Evolutionary conservation across 2,797 vertebrate genomes (phyloP).

Genomic region (Tapera naevia): DNA sequence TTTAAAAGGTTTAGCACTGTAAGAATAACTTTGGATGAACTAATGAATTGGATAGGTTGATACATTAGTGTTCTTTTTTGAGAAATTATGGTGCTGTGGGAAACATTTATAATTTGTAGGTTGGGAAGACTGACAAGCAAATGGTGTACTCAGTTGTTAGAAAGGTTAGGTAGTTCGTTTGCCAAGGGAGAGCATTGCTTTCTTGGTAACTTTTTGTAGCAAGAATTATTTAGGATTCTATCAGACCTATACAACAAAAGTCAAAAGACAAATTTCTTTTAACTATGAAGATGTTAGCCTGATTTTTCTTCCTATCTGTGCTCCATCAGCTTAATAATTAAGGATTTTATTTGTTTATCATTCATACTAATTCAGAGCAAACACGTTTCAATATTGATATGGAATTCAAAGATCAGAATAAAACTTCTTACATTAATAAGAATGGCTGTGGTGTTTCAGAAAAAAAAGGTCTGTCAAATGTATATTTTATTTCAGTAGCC

Average conservation of each 20-base stretch:
- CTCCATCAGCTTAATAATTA: neutral
- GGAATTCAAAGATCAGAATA: neutral
- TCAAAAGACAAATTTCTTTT: neutral
- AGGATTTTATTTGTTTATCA: neutral
- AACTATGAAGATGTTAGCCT: neutral
- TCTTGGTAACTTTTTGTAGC: neutral
- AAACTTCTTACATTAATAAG: neutral
- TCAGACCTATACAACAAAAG: neutral
- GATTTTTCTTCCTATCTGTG: neutral
- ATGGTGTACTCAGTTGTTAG: neutral
- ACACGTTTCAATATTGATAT: neutral
- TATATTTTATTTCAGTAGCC: neutral
- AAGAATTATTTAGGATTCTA: neutral
- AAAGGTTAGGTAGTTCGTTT: neutral
- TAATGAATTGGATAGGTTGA: neutral
- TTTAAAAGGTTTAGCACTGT: neutral
- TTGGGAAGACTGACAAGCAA: neutral
- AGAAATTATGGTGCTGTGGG: neutral
- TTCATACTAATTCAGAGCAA: neutral
- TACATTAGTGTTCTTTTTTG: neutral
- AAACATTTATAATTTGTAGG: neutral
- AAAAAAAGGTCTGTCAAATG: neutral
- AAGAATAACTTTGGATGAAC: neutral
- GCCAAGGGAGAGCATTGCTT: neutral
- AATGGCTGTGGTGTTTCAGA: neutral